Conservation (phyloP, 2,888 invertebrate species). For the Athalia rosae region DNA sequence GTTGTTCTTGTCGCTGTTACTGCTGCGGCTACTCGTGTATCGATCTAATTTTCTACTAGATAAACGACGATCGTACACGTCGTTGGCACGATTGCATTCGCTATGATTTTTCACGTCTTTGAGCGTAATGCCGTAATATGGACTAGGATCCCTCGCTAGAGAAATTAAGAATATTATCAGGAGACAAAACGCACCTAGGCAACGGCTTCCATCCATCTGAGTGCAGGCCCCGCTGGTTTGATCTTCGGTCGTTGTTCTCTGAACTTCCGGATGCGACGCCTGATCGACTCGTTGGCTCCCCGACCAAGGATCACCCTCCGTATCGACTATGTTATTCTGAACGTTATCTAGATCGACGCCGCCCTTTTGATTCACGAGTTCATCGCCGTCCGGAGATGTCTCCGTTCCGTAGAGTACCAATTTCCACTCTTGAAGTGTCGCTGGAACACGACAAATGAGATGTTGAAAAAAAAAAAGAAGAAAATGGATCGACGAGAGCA, state of each 20-base stretch:
- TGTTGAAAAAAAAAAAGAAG: neutral
- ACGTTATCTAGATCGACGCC: constrained; percentile 52
- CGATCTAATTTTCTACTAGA: neutral
- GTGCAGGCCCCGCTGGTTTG: constrained; percentile 64
- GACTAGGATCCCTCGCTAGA: constrained; percentile 45
- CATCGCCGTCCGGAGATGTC: constrained; percentile 72
- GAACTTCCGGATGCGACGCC: constrained; percentile 68
- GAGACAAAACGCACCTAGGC: constrained; percentile 70
- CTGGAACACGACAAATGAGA: constrained; percentile 60
- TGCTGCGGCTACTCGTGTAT: neutral
- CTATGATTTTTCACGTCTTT: neutral
- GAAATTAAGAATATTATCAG: constrained; percentile 66
- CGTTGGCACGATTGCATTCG: neutral
- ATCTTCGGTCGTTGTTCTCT: constrained; percentile 68
- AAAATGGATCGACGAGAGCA: neutral
- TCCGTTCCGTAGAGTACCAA: constrained; percentile 88
- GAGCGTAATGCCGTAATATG: neutral
- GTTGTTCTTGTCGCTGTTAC: no score
- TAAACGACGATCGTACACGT: neutral
- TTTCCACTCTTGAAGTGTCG: constrained; percentile 83
- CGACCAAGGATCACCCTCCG: constrained; percentile 66
- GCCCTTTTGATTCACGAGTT: constrained; percentile 64
- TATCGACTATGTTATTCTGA: constrained; percentile 62
- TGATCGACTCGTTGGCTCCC: constrained; percentile 67
- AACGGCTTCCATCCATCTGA: constrained; percentile 58